Evolutionary conservation across 2,888 invertebrate genomes (phyloP), one percentile per base, ranked within the genome.

Genomic region (Plagodis dolabraria): DNA sequence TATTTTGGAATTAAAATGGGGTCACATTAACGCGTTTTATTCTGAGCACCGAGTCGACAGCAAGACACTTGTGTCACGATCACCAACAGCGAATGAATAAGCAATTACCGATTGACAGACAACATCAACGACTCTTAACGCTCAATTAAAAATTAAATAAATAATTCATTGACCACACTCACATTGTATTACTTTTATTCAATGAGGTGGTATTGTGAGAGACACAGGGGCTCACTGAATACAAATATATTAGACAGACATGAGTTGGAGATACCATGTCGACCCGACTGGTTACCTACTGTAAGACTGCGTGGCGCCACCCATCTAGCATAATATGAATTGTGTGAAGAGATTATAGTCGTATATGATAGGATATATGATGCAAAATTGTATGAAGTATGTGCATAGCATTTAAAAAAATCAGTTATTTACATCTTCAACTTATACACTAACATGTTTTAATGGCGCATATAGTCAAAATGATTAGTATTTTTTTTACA

Each of bases 231-330:
- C 76, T 22, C 22, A 22, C 22, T 79, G 87, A 82, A 87, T 88
- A 87, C 82, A 83, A 87, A 86, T 86, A 71, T 74, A 65, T 71
- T 68, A 71, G 74, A 74, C 71, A 81, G 75, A 78, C 76, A 76
- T 80, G 77, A 75, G 71, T 70, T 52, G 70, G 67, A 68, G 70
- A 56, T 42, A n/a, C 46, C 42, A 54, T 35, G 54, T 36, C 51
- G 71, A 57, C 58, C 66, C 69, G 62, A 64, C 69, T 1, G 4
- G 22, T 22, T 22, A 22, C 22, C 22, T 61, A 60, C 69, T 69
- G 67, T 70, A 71, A 82, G 87, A 85, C 85, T 61, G 85, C 83
- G 69, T 83, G 85, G 85, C 85, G 86, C 86, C 86, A 70, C 69
- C 64, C 65, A 68, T 64, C 60, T 9, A 6, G 52, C 64, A 34